phyloP scores from a whole-genome alignment of 2,113 vertebrate species.

The Periophthalmodon schlosseri region DNA sequence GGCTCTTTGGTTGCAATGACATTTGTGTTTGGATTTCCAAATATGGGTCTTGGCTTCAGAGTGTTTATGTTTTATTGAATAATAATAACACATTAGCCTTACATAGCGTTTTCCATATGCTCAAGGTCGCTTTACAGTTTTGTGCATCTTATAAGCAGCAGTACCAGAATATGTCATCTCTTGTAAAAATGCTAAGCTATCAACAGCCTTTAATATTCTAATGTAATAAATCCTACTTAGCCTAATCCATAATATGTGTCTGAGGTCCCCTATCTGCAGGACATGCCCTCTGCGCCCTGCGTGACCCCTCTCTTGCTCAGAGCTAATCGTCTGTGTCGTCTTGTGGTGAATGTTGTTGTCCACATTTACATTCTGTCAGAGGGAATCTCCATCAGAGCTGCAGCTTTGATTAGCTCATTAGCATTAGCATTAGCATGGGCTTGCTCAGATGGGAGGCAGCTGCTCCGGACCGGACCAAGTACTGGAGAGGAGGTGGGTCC shows the following conservation, averaged over 20 bases:
- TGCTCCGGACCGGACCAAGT: slow-evolving; percentile 34
- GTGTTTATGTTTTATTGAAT: too few species aligned
- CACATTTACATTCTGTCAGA: slow-evolving; percentile 48
- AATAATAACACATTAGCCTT: too few species aligned
- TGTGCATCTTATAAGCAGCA: not conserved
- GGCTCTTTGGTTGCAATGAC: too few species aligned
- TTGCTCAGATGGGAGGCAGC: slow-evolving; percentile 39
- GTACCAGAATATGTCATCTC: not conserved
- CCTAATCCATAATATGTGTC: not conserved
- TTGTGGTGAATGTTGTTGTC: slow-evolving; percentile 49
- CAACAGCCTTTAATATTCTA: not conserved
- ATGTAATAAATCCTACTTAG: not conserved
- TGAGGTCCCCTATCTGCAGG: not conserved
- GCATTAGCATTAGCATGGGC: slow-evolving; percentile 42
- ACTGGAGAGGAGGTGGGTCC: slow-evolving; percentile 20
- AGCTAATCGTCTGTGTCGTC: slow-evolving; percentile 40
- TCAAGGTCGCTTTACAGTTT: too few species aligned
- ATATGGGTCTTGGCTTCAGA: too few species aligned
- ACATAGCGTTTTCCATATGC: too few species aligned
- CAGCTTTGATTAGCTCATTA: slow-evolving; percentile 52
- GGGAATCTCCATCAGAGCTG: slow-evolving; percentile 36
- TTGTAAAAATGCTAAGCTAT: not conserved
- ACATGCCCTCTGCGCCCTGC: not conserved
- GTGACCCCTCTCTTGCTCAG: slow-evolving; percentile 6
- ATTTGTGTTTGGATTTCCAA: too few species aligned